A percentile compares a stretch with the other conserved stretches of the same genome.
Conservation (phyloP, 2,113 vertebrate genomes). For the Phocoena phocoena region DNA sequence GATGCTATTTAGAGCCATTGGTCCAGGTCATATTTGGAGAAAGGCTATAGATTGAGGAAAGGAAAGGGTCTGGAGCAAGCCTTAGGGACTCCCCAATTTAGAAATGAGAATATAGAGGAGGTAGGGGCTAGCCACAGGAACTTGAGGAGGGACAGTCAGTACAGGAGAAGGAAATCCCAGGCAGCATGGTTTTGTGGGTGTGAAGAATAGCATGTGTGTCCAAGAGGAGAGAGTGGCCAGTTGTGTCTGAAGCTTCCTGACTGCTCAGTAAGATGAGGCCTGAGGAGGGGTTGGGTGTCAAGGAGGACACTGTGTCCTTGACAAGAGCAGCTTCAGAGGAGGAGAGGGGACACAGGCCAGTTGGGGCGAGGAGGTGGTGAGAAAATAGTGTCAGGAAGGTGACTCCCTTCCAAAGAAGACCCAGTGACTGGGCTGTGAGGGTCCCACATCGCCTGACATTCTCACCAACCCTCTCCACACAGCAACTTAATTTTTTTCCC, state of each 20-base stretch:
- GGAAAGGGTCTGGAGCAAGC: not conserved
- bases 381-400: not conserved
- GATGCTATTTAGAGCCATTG: not conserved
- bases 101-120: not conserved
- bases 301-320: not conserved
- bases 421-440: not conserved
- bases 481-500: not conserved
- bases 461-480: not conserved
- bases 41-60: not conserved
- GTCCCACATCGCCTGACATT: rapidly evolving
- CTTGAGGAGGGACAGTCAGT: not conserved
- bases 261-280: not conserved
- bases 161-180: not conserved
- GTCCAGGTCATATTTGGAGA: not conserved
- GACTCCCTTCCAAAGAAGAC: not conserved
- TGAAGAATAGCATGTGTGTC: not conserved
- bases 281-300: not conserved
- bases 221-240: not conserved
- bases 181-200: not conserved
- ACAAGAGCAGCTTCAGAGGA: not conserved
- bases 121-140: too few species aligned
- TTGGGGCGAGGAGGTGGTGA: not conserved
- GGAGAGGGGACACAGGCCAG: not conserved
- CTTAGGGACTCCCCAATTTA: not conserved
- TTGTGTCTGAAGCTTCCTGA: not conserved